A percentile compares a stretch with the other conserved stretches of the same genome.
Evolutionary conservation across 2,888 invertebrate species (phyloP).

Genomic region (Ochlodes sylvanus): DNA sequence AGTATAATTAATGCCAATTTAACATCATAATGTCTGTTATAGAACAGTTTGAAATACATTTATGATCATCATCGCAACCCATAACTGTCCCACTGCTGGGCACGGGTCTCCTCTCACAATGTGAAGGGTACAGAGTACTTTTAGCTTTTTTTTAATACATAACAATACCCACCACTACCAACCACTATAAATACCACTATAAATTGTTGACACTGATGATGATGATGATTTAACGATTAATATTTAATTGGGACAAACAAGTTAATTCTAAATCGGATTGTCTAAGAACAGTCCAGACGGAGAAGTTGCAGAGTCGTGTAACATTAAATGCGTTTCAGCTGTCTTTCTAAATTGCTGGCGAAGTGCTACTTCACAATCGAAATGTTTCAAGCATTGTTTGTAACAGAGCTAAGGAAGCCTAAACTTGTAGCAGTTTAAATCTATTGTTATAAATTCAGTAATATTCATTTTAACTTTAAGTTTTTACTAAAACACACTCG

Average conservation of each 20-base stretch:
- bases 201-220: too few species aligned
- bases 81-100: too few species aligned
- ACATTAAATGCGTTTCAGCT: conserved; percentile 24
- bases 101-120: too few species aligned
- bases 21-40: conserved; percentile 15
- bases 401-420: neutral
- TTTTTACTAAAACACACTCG: too few species aligned
- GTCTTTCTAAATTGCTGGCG: conserved; percentile 6
- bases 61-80: neutral
- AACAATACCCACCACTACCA: too few species aligned
- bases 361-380: conserved; percentile 1
- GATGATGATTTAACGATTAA: too few species aligned
- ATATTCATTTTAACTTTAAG: too few species aligned
- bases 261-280: neutral
- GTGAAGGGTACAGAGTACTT: too few species aligned
- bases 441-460: too few species aligned
- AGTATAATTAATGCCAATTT: conserved; percentile 21
- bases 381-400: neutral
- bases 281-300: neutral
- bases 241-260: neutral
- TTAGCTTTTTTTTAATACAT: too few species aligned
- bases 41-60: conserved; percentile 19
- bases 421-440: neutral
- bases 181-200: too few species aligned
- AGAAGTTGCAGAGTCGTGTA: conserved; percentile 15